These are phyloP conservation scores for Apostichopus californicus DNA, from an alignment of 35 echinoderm and acorn worm genomes.

Conservation along the genomic window DNA sequence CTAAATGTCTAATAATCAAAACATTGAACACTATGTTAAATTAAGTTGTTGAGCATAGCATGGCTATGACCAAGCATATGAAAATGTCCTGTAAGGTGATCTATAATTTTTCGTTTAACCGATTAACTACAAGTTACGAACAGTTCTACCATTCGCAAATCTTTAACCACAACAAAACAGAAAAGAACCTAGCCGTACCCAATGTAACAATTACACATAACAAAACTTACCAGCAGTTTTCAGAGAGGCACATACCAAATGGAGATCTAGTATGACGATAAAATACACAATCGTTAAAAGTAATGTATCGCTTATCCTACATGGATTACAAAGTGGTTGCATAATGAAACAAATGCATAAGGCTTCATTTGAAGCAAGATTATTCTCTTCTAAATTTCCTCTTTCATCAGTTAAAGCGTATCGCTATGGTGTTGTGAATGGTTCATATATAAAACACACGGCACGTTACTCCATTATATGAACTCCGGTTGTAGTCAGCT, in stretches of 20 bases:
- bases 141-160: too few species aligned
- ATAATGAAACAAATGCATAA: conserved; percentile 14
- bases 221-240: background rate
- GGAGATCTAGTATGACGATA: background rate
- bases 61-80: too few species aligned
- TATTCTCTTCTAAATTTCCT: background rate
- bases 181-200: too few species aligned
- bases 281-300: background rate
- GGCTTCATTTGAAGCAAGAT: conserved; percentile 4
- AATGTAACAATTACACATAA: background rate
- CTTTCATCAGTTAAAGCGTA: background rate
- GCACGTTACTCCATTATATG: too few species aligned
- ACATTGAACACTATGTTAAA: too few species aligned
- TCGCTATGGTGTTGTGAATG: background rate
- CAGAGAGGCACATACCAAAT: background rate
- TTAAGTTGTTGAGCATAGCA: too few species aligned
- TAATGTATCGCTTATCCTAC: background rate
- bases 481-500: too few species aligned
- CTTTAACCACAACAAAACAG: too few species aligned
- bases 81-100: too few species aligned
- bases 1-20: too few species aligned
- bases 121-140: too few species aligned
- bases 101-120: too few species aligned
- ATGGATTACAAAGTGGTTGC: background rate
- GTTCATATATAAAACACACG: background rate